Evolutionary conservation across 37 sponge, comb jelly and placozoan species (phyloP).

Genomic region (Sycon ciliatum): DNA sequence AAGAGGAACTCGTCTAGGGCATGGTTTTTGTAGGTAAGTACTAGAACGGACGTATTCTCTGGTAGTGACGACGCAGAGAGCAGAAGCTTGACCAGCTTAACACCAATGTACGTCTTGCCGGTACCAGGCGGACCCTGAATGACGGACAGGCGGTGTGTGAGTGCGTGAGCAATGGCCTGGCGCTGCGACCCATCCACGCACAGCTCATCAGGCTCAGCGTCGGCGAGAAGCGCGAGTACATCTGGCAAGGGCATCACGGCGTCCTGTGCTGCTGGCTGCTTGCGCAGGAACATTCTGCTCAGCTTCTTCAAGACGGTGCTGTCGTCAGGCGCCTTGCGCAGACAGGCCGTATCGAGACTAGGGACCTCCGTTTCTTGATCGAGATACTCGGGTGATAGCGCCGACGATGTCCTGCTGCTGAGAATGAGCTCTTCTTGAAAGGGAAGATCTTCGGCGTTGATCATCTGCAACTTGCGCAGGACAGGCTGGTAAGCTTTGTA

Average conservation of each 20-base stretch:
- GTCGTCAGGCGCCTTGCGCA: no score
- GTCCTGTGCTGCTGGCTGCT: no score
- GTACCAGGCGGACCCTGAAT: constrained; percentile 96
- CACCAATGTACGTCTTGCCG: constrained; percentile 84
- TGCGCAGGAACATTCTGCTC: no score
- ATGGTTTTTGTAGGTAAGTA: constrained; percentile 95
- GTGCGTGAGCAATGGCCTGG: constrained; percentile 51
- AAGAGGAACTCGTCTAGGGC: constrained; percentile 89
- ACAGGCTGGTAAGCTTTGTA: constrained; percentile 17
- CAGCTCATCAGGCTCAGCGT: no score
- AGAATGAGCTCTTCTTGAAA: constrained; percentile 11
- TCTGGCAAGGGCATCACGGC: no score
- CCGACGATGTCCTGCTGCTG: no score
- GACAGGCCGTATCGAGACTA: no score
- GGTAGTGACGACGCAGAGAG: background rate
- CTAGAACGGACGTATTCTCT: constrained; percentile 51
- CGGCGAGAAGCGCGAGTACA: no score
- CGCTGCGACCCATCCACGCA: constrained; percentile 70
- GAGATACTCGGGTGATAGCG: no score
- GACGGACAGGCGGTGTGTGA: constrained; percentile 61
- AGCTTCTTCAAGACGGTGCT: no score
- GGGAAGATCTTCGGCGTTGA: background rate
- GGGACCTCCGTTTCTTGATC: no score
- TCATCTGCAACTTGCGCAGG: background rate
- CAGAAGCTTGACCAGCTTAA: constrained; percentile 47